A percentile compares a stretch with the other conserved stretches of the same genome.
Conservation (phyloP, 2,888 invertebrate species). For the Allacma fusca region DNA sequence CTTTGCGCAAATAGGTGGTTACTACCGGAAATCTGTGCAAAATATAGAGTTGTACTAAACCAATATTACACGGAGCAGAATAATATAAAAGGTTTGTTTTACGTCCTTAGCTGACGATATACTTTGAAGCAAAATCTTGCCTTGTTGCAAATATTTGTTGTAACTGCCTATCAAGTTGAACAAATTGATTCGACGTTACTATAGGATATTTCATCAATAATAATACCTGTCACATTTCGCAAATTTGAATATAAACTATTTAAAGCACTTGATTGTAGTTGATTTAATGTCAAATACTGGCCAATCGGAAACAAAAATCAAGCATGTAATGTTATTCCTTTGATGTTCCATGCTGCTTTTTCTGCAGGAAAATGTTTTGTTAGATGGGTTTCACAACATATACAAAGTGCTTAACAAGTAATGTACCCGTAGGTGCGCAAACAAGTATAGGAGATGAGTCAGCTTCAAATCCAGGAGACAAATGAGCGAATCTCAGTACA, state of each 20-base stretch:
- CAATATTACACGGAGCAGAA: too few species aligned
- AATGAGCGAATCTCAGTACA: conserved; percentile 23
- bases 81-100: too few species aligned
- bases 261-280: conserved; percentile 16
- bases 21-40: too few species aligned
- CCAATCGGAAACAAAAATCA: conserved; percentile 50
- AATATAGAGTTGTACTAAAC: too few species aligned
- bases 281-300: background rate
- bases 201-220: conserved; percentile 52
- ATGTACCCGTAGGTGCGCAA: conserved; percentile 56
- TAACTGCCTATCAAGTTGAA: conserved; percentile 39
- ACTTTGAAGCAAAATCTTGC: conserved; percentile 10
- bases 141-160: conserved; percentile 31
- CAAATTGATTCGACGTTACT: conserved; percentile 30
- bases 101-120: conserved; percentile 30
- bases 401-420: too few species aligned
- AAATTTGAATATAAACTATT: conserved; percentile 40
- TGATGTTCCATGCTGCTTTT: conserved; percentile 61
- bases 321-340: conserved; percentile 60
- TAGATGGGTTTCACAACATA: too few species aligned
- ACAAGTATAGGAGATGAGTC: conserved; percentile 21
- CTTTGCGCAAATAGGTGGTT: too few species aligned
- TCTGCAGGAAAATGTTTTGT: too few species aligned
- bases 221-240: conserved; percentile 1
- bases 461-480: conserved; percentile 43